Evolutionary conservation across 2,113 vertebrate genomes (phyloP).

Genomic region (Prunella fulvescens): DNA sequence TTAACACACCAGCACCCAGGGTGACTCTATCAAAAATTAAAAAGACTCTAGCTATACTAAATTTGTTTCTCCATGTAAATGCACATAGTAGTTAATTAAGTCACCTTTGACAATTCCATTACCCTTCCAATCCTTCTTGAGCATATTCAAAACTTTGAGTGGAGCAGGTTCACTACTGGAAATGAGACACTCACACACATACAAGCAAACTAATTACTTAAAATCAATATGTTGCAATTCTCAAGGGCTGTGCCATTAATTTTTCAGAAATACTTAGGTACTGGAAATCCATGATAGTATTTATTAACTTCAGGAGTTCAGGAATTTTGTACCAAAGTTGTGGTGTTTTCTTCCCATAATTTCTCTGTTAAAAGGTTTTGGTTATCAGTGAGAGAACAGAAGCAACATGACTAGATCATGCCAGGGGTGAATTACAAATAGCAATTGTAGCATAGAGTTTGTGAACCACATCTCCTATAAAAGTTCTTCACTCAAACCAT

Average conservation of each 20-base stretch:
- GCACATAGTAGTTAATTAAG: background rate
- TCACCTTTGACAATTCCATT: constrained; percentile 1
- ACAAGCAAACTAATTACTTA: background rate
- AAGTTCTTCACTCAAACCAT: background rate
- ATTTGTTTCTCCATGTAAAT: background rate
- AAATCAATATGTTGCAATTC: background rate
- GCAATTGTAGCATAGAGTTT: background rate
- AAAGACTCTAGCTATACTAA: background rate
- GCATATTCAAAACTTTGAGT: background rate
- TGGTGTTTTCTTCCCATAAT: background rate
- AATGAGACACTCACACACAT: background rate
- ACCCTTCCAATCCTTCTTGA: background rate
- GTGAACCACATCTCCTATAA: background rate
- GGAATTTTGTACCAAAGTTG: background rate
- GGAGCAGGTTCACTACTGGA: background rate
- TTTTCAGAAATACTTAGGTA: background rate
- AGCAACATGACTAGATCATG: background rate
- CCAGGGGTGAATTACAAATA: background rate
- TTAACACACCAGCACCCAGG: background rate
- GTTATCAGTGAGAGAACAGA: background rate
- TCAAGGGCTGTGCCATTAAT: background rate
- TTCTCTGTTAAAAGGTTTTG: background rate
- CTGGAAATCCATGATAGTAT: background rate
- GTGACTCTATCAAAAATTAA: background rate
- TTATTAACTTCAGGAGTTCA: background rate